Evolutionary conservation across 2,113 vertebrate species (phyloP).

Genomic region (Trematomus loennbergii): DNA sequence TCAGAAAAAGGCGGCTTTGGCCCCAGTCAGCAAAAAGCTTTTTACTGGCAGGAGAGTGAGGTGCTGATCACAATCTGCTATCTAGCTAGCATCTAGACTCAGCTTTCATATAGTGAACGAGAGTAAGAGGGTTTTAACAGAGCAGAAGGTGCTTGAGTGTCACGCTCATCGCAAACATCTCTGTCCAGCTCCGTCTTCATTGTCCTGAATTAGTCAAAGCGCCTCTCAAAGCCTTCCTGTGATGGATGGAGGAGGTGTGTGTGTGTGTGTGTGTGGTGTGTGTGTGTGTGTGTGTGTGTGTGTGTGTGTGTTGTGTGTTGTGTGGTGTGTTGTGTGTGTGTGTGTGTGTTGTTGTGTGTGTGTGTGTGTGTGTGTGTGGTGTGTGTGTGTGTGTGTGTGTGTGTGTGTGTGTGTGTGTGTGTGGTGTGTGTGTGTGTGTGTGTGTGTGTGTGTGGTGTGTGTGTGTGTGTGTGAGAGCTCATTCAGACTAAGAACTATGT

Average conservation of each 20-base stretch:
- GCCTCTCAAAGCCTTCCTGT: constrained; percentile 64
- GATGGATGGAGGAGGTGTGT: constrained; percentile 74
- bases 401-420: too few species aligned
- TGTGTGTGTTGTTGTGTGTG: constrained; percentile 49
- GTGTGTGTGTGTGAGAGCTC: constrained; percentile 57
- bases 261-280: constrained; percentile 32
- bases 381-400: constrained; percentile 50
- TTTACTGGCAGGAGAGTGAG: constrained; percentile 80
- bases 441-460: constrained; percentile 48
- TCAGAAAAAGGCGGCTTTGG: constrained; percentile 81
- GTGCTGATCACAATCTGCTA: constrained; percentile 81
- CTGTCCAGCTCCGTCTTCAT: constrained; percentile 76
- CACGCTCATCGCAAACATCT: constrained; percentile 72
- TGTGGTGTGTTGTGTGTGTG: constrained; percentile 38
- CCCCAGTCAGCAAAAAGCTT: constrained; percentile 84
- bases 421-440: constrained; percentile 35
- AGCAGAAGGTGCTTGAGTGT: constrained; percentile 76
- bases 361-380: constrained; percentile 25
- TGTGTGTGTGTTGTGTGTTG: constrained; percentile 27
- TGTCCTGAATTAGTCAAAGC: constrained; percentile 77
- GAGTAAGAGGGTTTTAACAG: constrained; percentile 68
- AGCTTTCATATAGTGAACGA: constrained; percentile 75
- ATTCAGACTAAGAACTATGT: constrained; percentile 71
- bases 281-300: constrained; percentile 55
- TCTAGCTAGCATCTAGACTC: constrained; percentile 76